Evolutionary conservation across 1,140 invertebrate species (phyloP), one percentile per base, ranked within the genome.

Genomic region (Globodera ellingtonae): DNA sequence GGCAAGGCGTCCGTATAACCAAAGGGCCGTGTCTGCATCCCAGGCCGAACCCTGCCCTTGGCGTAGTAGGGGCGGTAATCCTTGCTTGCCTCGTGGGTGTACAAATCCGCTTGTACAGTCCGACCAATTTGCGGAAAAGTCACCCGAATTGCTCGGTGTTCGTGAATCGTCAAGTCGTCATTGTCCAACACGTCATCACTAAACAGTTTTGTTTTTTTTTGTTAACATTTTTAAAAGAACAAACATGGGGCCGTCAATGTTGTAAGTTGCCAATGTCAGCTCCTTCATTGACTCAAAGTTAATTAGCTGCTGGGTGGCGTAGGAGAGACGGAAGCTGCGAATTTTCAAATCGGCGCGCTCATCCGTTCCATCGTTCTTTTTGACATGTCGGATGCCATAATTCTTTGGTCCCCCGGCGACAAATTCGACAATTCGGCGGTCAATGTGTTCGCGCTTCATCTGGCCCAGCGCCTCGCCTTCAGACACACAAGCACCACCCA

Each of bases 161-260:
- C 48, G 9, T 50, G 9, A 50, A 50, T 9, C 5, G 5, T 6
- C 48, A 50, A 50, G 9, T 50, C 48, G 9, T 50, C 48, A 21
- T 8, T 52, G 0, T 18, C 15, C 18, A 46, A 0, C 24, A 72
- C 52, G 1, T 72, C 71, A 15, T 72, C 71, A 6, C 50, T 4
- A n/a, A 72, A 72, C n/a, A n/a, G n/a, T n/a, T 18, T 47, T 47
- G 24, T n/a, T 47, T 72, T n/a, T 46, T 72, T n/a, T 72, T 72
- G 18, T n/a, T 24, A 47, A 3, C 4, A 44, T 6, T n/a, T 47
- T 15, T 15, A n/a, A 50, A 18, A 18, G 15, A 4, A 6, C 6
- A 18, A 72, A n/a, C 70, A 72, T 72, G 46, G 13, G 44, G 5
- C 70, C 70, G 50, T 24, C 70, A 72, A 24, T 24, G 21, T 72